Evolutionary conservation across 2,113 vertebrate genomes (phyloP).

Genomic region (Peromyscus maniculatus): DNA sequence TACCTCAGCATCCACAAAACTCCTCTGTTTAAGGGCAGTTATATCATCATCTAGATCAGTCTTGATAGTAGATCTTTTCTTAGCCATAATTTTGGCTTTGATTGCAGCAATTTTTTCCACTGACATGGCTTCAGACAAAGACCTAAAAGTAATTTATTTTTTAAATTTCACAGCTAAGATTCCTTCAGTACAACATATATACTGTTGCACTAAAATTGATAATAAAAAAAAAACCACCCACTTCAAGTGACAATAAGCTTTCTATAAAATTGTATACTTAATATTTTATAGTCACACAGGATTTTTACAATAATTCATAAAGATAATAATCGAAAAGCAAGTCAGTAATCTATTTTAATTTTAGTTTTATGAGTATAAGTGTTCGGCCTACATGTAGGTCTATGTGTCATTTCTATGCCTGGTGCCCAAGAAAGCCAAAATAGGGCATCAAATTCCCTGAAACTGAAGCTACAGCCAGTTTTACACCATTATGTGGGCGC

Average conservation of each 20-base stretch:
- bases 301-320: neutral
- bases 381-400: neutral
- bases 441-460: neutral
- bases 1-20: slow-evolving; percentile 98
- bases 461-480: neutral
- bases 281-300: neutral
- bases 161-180: slow-evolving; percentile 52
- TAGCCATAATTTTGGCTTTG: slow-evolving; percentile 99
- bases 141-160: slow-evolving; percentile 88
- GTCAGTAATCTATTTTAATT: neutral
- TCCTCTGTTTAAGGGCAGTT: slow-evolving; percentile 97
- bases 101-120: slow-evolving; percentile 99
- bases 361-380: neutral
- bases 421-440: neutral
- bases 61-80: slow-evolving; percentile 99
- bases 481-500: neutral
- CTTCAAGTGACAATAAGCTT: slow-evolving; percentile 15
- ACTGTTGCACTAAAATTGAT: neutral
- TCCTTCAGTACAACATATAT: slow-evolving; percentile 6
- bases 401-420: neutral
- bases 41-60: slow-evolving; percentile 98
- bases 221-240: neutral
- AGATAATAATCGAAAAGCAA: neutral
- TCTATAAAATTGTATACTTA: neutral
- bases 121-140: slow-evolving; percentile 99